Base-by-base conservation (phyloP, 2,113 vertebrate genomes). In the Zosterops lateralis region DNA sequence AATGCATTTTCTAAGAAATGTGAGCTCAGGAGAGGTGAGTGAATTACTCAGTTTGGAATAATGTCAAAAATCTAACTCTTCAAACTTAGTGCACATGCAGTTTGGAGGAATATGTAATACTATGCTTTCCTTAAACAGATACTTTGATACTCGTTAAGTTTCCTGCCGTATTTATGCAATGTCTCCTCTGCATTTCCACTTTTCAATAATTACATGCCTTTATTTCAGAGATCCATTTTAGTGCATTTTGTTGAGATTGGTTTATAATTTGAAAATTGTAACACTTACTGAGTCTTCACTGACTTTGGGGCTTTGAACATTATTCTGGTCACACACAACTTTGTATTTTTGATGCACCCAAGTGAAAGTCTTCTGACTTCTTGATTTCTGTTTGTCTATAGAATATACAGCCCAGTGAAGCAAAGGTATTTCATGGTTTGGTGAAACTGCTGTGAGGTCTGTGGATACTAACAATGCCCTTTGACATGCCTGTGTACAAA, bases 31-130 rank as follows among this genome's bases (percentile, higher is more conserved):
- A 93, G 84, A 79, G 31, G 47, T 62, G 81, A 75, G 47, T 56
- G 84, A 92, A 82, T 84, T 87, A 80, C 21, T 89, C 26, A 17
- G 8, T 38, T 89, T 90, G 65, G 70, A 91, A 87, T 81, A 71
- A 40, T 20, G 14, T 72, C 66, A 87, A 12, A 89, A 94, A 19
- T n/a, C 19, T 53, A 67, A 24, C 17, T 94, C 57, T 42, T 81
- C 70, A 58, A 87, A 85, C 54, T 68, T 61, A 17, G 11, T 73
- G 38, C 42, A 29, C 3, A 2, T 60, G 16, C 14, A 65, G 2
- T n/a, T 75, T 82, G 50, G 40, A 89, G 40, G 14, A 82, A 28
- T 34, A 9, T 29, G 13, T 67, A 75, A 36, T n/a, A 10, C 74
- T 64, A 4, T 24, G 21, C 42, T 60, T 25, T 94, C 31, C 51